phyloP scores from a whole-genome alignment of 1,140 invertebrate genomes.

The Aphis gossypii region DNA sequence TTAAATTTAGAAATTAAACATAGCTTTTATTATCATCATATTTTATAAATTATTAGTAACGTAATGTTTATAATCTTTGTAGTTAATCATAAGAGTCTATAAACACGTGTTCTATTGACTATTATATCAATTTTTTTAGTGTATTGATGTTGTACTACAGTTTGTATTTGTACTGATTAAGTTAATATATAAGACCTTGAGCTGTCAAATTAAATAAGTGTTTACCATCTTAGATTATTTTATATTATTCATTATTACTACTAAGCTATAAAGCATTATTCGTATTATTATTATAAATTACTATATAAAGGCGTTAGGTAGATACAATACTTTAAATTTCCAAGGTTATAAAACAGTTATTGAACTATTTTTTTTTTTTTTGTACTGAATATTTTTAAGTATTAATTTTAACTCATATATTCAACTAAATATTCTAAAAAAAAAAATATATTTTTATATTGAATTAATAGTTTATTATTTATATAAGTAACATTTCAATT shows the following conservation, averaged over 20 bases:
- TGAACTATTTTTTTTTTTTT: neutral
- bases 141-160: neutral
- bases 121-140: neutral
- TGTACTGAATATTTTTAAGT: neutral
- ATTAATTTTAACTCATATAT: neutral
- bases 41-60: conserved; percentile 10
- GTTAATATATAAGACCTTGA: neutral
- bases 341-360: conserved; percentile 9
- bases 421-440: neutral
- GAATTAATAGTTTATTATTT: neutral
- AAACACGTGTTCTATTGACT: neutral
- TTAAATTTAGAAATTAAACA: neutral
- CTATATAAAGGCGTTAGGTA: neutral
- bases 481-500: neutral
- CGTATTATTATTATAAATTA: neutral
- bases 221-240: neutral
- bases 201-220: neutral
- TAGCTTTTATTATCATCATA: neutral
- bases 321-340: neutral
- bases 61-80: neutral
- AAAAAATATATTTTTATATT: neutral
- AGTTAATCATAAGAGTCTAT: neutral
- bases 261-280: neutral
- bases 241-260: neutral
- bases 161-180: neutral